Evolutionary conservation across 2,888 invertebrate species (phyloP).

Genomic region (Dryocosmus kuriphilus): DNA sequence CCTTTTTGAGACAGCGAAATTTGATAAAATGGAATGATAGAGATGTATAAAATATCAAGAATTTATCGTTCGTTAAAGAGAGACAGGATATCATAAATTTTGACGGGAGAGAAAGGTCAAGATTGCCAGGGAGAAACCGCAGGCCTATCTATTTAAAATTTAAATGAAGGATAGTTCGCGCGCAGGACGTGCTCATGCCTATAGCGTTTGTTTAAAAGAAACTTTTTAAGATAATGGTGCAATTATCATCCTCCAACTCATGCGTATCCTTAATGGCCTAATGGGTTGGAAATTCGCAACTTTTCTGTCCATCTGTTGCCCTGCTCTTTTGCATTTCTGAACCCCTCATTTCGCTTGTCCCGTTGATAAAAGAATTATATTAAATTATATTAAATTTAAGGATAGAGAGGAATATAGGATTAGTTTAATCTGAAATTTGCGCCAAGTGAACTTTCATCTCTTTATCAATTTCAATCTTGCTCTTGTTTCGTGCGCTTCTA

Average conservation of each 20-base stretch:
- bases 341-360: constrained; percentile 2
- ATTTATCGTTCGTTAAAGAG: constrained; percentile 36
- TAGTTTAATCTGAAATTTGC: constrained; percentile 13
- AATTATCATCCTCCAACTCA: background rate
- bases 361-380: background rate
- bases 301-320: constrained; percentile 26
- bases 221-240: constrained; percentile 20
- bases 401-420: constrained; percentile 1
- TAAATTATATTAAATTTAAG: background rate
- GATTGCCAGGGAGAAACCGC: constrained; percentile 25
- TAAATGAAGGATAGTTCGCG: constrained; percentile 26
- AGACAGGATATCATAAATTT: constrained; percentile 20
- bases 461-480: background rate
- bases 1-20: constrained; percentile 14
- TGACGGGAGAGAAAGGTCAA: constrained; percentile 15
- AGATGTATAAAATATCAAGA: constrained; percentile 23
- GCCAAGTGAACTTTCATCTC: constrained; percentile 4
- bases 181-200: constrained; percentile 34
- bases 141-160: constrained; percentile 32
- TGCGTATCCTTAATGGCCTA: background rate
- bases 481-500: background rate
- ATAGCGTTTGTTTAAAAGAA: constrained; percentile 16
- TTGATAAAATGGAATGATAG: background rate
- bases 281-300: constrained; percentile 22
- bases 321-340: constrained; percentile 17